Conservation (phyloP, 2,113 vertebrate species). For the Nestor notabilis region DNA sequence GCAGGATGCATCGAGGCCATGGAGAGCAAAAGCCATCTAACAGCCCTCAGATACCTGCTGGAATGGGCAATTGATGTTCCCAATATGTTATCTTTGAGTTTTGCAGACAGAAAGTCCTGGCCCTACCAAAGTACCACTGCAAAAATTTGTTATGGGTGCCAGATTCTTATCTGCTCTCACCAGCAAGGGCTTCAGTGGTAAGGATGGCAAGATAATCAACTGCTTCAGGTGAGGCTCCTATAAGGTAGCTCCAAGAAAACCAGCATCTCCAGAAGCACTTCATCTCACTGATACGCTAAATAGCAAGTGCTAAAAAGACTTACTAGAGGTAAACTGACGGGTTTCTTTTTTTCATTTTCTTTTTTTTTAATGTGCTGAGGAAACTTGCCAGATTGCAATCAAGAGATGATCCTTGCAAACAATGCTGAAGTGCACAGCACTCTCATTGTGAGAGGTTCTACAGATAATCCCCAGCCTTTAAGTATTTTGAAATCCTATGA, state of each 20-base stretch:
- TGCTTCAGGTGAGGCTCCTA: background rate
- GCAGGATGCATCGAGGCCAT: accelerated
- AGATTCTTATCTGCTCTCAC: background rate
- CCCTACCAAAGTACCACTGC: background rate
- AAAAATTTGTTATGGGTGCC: no score
- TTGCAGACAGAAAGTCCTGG: background rate
- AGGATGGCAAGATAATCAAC: background rate
- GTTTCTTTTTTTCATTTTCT: background rate
- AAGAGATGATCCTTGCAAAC: background rate
- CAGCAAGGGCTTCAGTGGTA: background rate
- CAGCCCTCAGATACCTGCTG: background rate
- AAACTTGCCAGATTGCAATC: background rate
- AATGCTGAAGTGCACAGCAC: accelerated
- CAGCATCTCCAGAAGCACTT: background rate
- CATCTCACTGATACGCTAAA: background rate
- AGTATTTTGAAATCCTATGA: background rate
- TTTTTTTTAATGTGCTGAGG: background rate
- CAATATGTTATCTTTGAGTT: background rate
- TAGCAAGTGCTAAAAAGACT: background rate
- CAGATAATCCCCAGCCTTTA: background rate
- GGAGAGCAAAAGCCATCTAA: background rate
- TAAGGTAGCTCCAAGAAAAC: background rate
- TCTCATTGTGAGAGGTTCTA: no score
- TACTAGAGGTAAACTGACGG: background rate
- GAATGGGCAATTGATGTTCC: background rate